A percentile compares a stretch with the other conserved stretches of the same genome.
phyloP scores from a whole-genome alignment of 2,113 vertebrate species.

The Caloenas nicobarica region DNA sequence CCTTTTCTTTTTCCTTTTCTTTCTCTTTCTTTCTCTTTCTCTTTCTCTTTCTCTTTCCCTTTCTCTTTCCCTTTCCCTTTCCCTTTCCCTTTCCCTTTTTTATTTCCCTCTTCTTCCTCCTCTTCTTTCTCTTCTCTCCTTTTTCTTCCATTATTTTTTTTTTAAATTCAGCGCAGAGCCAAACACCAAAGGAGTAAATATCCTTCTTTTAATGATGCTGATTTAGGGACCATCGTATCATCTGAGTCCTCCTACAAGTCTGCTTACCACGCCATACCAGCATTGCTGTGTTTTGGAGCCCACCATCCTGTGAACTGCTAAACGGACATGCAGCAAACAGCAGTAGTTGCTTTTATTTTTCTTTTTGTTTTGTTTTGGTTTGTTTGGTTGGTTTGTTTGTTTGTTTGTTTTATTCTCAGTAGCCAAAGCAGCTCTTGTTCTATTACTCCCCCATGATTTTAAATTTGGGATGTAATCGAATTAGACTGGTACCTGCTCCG shows the following conservation, averaged over 20 bases:
- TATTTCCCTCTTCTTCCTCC: too few species aligned
- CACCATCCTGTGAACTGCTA: neutral
- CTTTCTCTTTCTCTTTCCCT: rapidly evolving
- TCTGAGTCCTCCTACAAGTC: neutral
- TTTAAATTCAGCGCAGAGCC: neutral
- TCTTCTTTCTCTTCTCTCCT: neutral
- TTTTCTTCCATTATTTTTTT: neutral
- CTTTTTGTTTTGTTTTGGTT: too few species aligned
- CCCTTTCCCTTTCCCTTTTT: rapidly evolving
- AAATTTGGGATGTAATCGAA: neutral
- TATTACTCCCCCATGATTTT: neutral
- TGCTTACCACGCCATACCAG: constrained; percentile 37
- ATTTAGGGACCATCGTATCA: constrained; percentile 10
- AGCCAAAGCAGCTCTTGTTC: neutral
- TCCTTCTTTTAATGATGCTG: neutral
- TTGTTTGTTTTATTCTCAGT: neutral
- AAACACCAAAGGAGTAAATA: neutral
- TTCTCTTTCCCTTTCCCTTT: rapidly evolving
- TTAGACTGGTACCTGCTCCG: neutral
- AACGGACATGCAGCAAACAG: neutral
- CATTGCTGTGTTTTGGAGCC: neutral
- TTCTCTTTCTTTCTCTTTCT: too few species aligned
- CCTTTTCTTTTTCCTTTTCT: rapidly evolving
- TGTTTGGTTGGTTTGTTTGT: too few species aligned
- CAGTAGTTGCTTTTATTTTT: neutral